These are phyloP conservation scores for Linepithema humile DNA, from an alignment of 1,140 invertebrate genomes.

Conservation along the genomic window DNA sequence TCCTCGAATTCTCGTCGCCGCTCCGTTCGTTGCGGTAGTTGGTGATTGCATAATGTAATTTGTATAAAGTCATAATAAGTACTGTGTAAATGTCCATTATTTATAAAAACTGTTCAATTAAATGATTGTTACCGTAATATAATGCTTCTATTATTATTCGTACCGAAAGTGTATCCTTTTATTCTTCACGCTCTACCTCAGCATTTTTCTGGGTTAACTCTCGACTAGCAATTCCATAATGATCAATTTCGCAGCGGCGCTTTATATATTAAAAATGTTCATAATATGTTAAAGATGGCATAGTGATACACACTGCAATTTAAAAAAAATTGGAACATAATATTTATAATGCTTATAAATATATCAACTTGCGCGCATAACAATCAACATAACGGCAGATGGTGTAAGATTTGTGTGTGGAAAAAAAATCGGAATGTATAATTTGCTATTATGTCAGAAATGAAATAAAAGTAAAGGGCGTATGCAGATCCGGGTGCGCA, in stretches of 20 bases:
- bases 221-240: neutral
- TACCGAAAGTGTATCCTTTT: constrained; percentile 7
- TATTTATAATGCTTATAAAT: neutral
- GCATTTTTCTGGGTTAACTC: neutral
- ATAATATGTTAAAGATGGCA: too few relatives aligned
- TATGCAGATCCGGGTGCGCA: neutral
- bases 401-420: neutral
- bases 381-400: neutral
- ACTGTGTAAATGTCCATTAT: constrained; percentile 79
- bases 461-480: constrained; percentile 6
- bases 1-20: constrained; percentile 63
- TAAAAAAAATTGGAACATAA: neutral
- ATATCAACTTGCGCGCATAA: neutral
- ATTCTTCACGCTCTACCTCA: neutral
- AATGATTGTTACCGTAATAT: constrained; percentile 80
- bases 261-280: neutral
- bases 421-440: neutral
- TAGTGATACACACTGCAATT: too few relatives aligned
- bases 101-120: constrained; percentile 81
- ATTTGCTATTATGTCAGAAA: neutral
- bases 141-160: constrained; percentile 66
- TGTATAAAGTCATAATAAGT: constrained; percentile 75
- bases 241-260: neutral
- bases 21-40: constrained; percentile 37
- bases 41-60: constrained; percentile 47